Conservation (phyloP, 2,797 vertebrate species). For the Apodemus agrarius region DNA sequence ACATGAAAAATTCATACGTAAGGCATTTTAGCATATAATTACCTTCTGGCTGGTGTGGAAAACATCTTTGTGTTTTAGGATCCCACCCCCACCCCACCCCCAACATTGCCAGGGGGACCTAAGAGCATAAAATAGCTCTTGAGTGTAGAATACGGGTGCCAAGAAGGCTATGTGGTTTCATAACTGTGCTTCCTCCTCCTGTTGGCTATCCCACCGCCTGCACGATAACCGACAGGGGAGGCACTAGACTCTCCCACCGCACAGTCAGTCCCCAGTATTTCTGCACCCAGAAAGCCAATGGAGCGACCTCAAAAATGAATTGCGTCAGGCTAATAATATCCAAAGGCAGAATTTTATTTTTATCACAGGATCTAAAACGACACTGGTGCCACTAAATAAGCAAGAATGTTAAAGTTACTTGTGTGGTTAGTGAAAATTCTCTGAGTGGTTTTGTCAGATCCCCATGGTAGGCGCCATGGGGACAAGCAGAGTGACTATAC, state of each 20-base stretch:
- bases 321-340: neutral
- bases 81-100: neutral
- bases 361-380: neutral
- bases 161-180: neutral
- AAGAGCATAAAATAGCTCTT: neutral
- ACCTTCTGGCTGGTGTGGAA: conserved; percentile 3
- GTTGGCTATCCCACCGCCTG: neutral
- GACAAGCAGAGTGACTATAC: conserved; percentile 19
- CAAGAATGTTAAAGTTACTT: conserved; percentile 3
- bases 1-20: neutral
- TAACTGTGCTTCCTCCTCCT: neutral
- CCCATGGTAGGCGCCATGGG: neutral
- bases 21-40: conserved; percentile 10
- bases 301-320: conserved; percentile 30
- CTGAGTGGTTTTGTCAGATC: neutral
- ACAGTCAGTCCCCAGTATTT: neutral
- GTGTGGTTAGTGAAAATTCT: conserved; percentile 8
- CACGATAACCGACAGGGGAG: neutral
- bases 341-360: neutral
- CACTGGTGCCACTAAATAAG: neutral
- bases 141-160: neutral
- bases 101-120: neutral
- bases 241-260: neutral
- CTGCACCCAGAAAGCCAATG: neutral
- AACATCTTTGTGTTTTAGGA: neutral